Evolutionary conservation across 2,888 invertebrate genomes (phyloP).

Genomic region (Parapristionchus giblindavisi): DNA sequence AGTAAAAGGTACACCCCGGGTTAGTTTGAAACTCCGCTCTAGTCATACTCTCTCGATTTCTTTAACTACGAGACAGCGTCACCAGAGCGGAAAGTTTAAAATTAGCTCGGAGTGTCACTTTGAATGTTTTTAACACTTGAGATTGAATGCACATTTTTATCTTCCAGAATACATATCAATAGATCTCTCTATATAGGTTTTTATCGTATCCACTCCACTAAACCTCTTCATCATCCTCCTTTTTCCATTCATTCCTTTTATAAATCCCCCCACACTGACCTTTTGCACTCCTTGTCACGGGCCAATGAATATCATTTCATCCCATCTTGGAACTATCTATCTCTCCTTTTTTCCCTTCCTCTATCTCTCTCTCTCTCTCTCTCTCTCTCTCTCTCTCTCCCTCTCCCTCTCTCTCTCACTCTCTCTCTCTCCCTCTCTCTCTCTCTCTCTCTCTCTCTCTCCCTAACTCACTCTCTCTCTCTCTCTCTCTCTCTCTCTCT

Average conservation of each 20-base stretch:
- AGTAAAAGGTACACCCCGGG: too few species aligned
- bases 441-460: neutral
- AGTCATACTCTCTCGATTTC: too few species aligned
- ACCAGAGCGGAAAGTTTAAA: too few species aligned
- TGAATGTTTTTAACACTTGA: too few species aligned
- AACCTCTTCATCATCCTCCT: neutral
- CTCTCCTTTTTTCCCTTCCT: neutral
- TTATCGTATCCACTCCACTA: too few species aligned
- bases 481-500: neutral
- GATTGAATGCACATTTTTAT: too few species aligned
- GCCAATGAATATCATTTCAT: neutral
- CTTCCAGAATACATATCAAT: too few species aligned
- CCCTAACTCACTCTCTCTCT: neutral
- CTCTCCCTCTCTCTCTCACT: neutral
- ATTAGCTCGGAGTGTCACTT: too few species aligned
- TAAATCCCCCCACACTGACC: neutral
- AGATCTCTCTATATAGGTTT: too few species aligned
- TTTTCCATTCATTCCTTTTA: neutral
- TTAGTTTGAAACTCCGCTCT: too few species aligned
- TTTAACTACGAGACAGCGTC: too few species aligned
- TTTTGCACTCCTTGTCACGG: too few species aligned
- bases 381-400: conserved; percentile 10
- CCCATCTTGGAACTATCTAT: neutral
- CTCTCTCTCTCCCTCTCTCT: neutral
- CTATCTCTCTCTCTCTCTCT: neutral